A percentile compares a stretch with the other conserved stretches of the same genome.
phyloP scores from a whole-genome alignment of 2,113 vertebrate genomes.

The Reinhardtius hippoglossoides region DNA sequence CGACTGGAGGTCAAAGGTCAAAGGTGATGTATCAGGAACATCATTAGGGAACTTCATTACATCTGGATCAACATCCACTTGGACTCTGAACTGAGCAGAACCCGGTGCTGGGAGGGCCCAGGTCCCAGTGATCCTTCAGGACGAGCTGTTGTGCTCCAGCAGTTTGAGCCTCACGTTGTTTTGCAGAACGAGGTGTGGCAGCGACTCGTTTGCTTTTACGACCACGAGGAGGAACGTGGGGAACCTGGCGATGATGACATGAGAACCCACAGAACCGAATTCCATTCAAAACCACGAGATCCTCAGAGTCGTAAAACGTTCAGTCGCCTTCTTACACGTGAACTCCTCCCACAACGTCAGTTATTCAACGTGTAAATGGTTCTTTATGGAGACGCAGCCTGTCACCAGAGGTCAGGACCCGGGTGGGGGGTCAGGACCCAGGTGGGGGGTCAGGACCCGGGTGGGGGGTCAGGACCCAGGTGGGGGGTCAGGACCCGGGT shows the following conservation, averaged over 20 bases:
- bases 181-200: slow-evolving; percentile 49
- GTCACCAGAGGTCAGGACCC: background rate
- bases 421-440: too few species aligned
- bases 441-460: too few species aligned
- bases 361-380: slow-evolving; percentile 1
- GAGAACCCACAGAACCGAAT: slow-evolving; percentile 30
- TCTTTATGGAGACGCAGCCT: background rate
- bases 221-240: slow-evolving; percentile 6
- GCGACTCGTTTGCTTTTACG: slow-evolving; percentile 54
- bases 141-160: slow-evolving; percentile 17
- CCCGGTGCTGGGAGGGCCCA: too few species aligned
- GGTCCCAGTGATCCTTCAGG: too few species aligned
- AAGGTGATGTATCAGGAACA: too few species aligned
- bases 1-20: too few species aligned
- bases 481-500: too few species aligned
- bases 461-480: too few species aligned
- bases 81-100: too few species aligned
- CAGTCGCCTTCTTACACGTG: slow-evolving; percentile 16
- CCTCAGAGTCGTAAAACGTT: background rate
- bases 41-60: too few species aligned
- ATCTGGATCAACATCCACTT: too few species aligned
- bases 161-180: slow-evolving; percentile 21
- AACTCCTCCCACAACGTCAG: slow-evolving; percentile 34
- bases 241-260: slow-evolving; percentile 35
- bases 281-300: slow-evolving; percentile 5